Evolutionary conservation across 2,888 invertebrate species (phyloP).

Genomic region (Napeogenes sylphis): DNA sequence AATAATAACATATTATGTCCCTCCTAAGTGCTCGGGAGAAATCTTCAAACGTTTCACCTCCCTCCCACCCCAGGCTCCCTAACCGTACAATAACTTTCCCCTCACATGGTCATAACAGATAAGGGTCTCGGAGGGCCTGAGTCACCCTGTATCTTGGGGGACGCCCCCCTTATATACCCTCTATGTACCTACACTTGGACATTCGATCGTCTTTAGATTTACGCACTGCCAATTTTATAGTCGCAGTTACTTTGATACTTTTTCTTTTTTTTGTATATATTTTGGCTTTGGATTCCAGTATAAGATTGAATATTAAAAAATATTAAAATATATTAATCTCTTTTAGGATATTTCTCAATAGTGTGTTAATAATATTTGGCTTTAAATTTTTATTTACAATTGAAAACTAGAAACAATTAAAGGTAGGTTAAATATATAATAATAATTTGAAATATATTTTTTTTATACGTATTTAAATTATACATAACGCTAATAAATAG

Average conservation of each 20-base stretch:
- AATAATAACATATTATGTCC: constrained; percentile 75
- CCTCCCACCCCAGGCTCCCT: constrained; percentile 44
- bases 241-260: neutral
- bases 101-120: constrained; percentile 79
- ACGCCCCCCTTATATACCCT: constrained; percentile 52
- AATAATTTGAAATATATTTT: no score
- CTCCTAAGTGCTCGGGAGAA: constrained; percentile 57
- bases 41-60: constrained; percentile 52
- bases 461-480: neutral
- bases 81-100: constrained; percentile 67
- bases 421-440: no score
- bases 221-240: neutral
- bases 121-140: constrained; percentile 74
- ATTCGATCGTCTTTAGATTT: constrained; percentile 36
- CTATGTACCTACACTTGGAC: constrained; percentile 59
- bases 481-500: no score
- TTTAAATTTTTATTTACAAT: no score
- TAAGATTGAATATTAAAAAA: no score
- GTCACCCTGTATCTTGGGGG: constrained; percentile 74
- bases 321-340: no score
- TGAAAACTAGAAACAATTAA: no score
- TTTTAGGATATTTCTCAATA: no score
- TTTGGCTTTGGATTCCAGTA: neutral
- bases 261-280: neutral
- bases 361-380: no score